phyloP scores from a whole-genome alignment of 2,888 invertebrate genomes.

The Hemistola chrysoprasaria region DNA sequence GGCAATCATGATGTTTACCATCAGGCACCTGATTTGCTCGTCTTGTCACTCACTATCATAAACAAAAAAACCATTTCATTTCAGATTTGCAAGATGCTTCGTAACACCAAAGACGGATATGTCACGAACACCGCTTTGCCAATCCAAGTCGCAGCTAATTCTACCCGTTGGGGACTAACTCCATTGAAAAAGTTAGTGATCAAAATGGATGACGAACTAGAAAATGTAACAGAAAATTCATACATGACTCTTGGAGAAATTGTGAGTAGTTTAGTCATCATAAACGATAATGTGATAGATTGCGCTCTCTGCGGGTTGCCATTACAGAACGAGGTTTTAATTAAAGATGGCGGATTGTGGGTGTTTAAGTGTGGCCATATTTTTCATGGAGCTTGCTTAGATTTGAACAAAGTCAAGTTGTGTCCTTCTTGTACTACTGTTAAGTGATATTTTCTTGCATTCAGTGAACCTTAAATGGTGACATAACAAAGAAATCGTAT shows the following conservation, averaged over 20 bases:
- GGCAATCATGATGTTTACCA: no score
- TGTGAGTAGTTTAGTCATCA: conserved; percentile 43
- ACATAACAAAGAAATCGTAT: no score
- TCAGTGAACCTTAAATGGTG: neutral
- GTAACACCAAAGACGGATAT: conserved; percentile 47
- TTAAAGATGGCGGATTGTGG: conserved; percentile 83
- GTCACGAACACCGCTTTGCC: conserved; percentile 71
- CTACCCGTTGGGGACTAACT: conserved; percentile 77
- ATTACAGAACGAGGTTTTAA: conserved; percentile 80
- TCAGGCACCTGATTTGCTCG: no score
- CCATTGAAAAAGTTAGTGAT: conserved; percentile 30
- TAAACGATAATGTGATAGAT: conserved; percentile 50
- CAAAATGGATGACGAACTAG: conserved; percentile 22
- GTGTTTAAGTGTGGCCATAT: conserved; percentile 84
- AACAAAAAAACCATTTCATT: conserved; percentile 23
- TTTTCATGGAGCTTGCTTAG: conserved; percentile 83
- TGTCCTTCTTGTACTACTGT: conserved; percentile 62
- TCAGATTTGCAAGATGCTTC: conserved; percentile 67
- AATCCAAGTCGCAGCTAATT: conserved; percentile 62
- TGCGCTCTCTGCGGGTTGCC: conserved; percentile 83
- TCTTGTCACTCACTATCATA: neutral
- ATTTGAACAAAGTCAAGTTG: conserved; percentile 77
- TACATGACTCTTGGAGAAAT: conserved; percentile 41
- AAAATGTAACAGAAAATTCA: conserved; percentile 23
- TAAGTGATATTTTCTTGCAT: conserved; percentile 28